Evolutionary conservation across 2,888 invertebrate genomes (phyloP).

Genomic region (Dexiosoma caninum): DNA sequence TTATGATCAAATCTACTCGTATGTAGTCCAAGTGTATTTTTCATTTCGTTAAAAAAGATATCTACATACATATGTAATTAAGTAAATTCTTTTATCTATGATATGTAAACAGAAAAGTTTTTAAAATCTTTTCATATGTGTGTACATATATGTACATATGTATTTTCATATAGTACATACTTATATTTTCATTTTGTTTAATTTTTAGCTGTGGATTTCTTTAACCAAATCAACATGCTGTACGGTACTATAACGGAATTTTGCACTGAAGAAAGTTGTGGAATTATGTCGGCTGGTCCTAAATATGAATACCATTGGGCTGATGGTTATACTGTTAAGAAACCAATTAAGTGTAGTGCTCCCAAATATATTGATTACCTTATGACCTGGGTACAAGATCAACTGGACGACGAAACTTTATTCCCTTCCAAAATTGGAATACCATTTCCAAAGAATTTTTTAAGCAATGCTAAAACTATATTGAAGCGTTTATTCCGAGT

Average conservation of each 20-base stretch:
- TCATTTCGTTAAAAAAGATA: too few species aligned
- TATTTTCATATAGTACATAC: background rate
- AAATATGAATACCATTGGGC: conserved; percentile 99
- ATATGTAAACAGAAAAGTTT: too few species aligned
- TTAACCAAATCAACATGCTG: conserved; percentile 99
- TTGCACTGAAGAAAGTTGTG: conserved; percentile 97
- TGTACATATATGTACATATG: background rate
- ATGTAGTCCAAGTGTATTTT: too few species aligned
- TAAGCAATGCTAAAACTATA: conserved; percentile 97
- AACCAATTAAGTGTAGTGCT: conserved; percentile 99
- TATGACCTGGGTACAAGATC: conserved; percentile 99
- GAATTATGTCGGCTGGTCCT: conserved; percentile 99
- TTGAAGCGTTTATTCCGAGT: conserved; percentile 98
- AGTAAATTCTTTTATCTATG: too few species aligned
- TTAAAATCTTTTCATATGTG: too few species aligned
- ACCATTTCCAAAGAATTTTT: conserved; percentile 98
- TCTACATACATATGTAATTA: too few species aligned
- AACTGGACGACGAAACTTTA: conserved; percentile 97
- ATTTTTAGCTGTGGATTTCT: conserved; percentile 95
- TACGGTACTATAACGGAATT: conserved; percentile 99
- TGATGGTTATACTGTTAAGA: conserved; percentile 97
- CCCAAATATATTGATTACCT: conserved; percentile 99
- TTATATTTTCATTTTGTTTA: background rate
- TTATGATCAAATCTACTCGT: too few species aligned
- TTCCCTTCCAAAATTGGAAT: conserved; percentile 99